Evolutionary conservation across 2,888 invertebrate species (phyloP).

Genomic region (Autographa pulchrina): DNA sequence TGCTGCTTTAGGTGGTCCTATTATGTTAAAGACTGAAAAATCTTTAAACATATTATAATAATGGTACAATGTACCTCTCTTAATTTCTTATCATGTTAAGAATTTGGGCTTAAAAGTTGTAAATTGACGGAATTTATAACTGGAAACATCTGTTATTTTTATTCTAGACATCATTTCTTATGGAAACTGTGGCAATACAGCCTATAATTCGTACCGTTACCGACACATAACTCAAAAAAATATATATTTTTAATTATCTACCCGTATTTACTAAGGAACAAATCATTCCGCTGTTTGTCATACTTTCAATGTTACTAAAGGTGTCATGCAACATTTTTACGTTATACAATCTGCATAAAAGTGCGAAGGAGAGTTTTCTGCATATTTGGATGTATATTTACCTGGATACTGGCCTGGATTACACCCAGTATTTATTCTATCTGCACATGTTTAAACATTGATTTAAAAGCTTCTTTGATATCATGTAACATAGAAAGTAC

Average conservation of each 20-base stretch:
- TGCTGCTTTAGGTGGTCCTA: too few relatives aligned
- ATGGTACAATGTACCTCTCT: not conserved
- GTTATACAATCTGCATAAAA: not conserved
- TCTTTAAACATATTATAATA: not conserved
- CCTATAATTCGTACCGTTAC: not conserved
- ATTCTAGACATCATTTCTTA: not conserved
- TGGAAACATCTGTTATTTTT: not conserved
- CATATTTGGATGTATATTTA: not conserved
- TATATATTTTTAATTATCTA: slow-evolving; percentile 7
- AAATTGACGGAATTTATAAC: slow-evolving; percentile 4
- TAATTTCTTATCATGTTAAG: not conserved
- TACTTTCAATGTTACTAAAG: slow-evolving; percentile 43
- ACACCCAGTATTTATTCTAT: too few relatives aligned
- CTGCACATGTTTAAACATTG: too few relatives aligned
- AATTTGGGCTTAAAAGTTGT: not conserved
- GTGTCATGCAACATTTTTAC: not conserved
- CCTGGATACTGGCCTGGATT: too few relatives aligned
- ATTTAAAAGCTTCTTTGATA: too few relatives aligned
- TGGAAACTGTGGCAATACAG: not conserved
- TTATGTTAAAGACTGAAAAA: not conserved
- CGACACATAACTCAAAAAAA: not conserved
- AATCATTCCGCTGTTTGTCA: slow-evolving; percentile 43
- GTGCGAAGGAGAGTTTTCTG: not conserved
- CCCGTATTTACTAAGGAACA: slow-evolving; percentile 60
- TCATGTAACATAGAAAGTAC: too few relatives aligned